Percentiles rank a stretch among this genome's conserved stretches.
These are phyloP conservation scores for Otolemur crassicaudatus DNA, from an alignment of 2,797 vertebrate genomes.

Conservation along the genomic window DNA sequence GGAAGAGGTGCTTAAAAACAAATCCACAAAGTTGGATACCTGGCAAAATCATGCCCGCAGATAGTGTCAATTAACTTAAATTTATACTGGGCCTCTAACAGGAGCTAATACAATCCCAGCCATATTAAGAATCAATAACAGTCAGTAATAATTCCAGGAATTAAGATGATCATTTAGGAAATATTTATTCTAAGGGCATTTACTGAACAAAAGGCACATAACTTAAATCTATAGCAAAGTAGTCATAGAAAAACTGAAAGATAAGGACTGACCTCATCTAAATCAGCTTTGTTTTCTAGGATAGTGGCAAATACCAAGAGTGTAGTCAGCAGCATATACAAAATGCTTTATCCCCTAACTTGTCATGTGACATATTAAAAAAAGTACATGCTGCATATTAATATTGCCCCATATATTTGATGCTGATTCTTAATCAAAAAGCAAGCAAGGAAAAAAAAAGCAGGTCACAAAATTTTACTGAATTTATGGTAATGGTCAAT, in stretches of 20 bases:
- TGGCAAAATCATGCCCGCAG: neutral
- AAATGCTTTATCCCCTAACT: neutral
- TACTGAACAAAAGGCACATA: neutral
- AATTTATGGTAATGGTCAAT: neutral
- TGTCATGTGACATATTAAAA: neutral
- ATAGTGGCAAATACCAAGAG: neutral
- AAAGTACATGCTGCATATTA: neutral
- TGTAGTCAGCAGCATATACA: neutral
- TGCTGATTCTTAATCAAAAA: neutral
- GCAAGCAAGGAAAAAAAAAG: neutral
- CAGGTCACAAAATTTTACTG: neutral
- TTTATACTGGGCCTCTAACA: neutral
- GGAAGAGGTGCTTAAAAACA: neutral
- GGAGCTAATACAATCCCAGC: neutral
- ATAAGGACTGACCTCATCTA: neutral
- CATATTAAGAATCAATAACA: constrained; percentile 22
- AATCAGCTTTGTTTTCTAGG: neutral
- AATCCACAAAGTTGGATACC: neutral
- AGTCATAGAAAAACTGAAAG: constrained; percentile 3
- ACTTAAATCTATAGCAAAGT: neutral
- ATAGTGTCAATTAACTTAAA: neutral
- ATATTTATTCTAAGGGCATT: constrained; percentile 15
- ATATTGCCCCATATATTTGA: neutral
- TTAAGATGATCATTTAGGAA: neutral
- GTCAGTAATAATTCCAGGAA: neutral